Evolutionary conservation across 2,797 vertebrate species (phyloP), one percentile per base, ranked within the genome.

Genomic region (Aeoliscus strigatus): DNA sequence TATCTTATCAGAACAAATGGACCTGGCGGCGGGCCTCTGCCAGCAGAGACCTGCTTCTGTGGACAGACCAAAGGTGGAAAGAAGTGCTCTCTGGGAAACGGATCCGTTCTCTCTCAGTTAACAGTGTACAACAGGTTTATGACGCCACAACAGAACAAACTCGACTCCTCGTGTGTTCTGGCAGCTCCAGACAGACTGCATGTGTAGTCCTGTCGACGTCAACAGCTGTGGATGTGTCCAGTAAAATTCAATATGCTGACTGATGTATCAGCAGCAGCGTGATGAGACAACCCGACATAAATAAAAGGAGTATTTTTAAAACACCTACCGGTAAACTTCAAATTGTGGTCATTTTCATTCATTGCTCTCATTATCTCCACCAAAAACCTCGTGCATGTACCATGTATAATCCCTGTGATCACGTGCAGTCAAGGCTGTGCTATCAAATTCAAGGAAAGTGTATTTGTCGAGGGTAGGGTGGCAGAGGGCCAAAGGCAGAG

Each of bases 401-500:
- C 3, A 23, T 38, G 14, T 16, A 26, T 18, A 32, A 50, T 55
- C 66, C 53, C 15, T 32, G 17, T 5, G 37, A 39, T 38, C 10
- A 47, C 48, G 43, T 50, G 27, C 45, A 41, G 27, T 38, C 4
- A 5, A 27, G 40, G 35, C 29, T 68, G 46, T 28, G 24, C 21
- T 8, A 31, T 68, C 61, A 45, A 60, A 71, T 70, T 73, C 48
- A 61, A 46, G 44, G 64, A 71, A 71, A 70, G 58, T 60, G 51
- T 36, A 51, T 52, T 57, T 66, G 69, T 70, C 52, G 44, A 54
- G 50, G 61, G 66, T 59, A 46, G 13, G 25, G 39, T 70, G 64
- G 66, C 79, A 68, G 60, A 60, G 60, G 44, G 65, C 70, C 70
- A 82, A 60, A 38, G 27, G 39, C 74, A 57, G 27, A 40, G 46